These are phyloP conservation scores for Pegea sp. DNA, from an alignment of 23 tunicate species.

Conservation along the genomic window DNA sequence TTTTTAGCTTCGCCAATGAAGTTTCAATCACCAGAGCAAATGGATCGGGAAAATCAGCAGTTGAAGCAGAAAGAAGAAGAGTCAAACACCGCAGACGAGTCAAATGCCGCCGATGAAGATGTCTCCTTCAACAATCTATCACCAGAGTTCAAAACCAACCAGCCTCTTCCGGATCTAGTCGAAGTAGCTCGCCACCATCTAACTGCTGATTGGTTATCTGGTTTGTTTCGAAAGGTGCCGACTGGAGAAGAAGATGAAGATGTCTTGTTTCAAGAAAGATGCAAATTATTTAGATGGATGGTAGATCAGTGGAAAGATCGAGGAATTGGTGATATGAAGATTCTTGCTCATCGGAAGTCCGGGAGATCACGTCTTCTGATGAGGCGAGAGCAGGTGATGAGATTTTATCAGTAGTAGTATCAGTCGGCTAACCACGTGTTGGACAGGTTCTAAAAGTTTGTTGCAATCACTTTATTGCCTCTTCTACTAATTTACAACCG, in stretches of 20 bases:
- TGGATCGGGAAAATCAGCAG: slow-evolving; percentile 69
- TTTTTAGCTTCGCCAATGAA: slow-evolving; percentile 26
- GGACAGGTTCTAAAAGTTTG: slow-evolving; percentile 66
- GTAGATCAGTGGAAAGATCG: slow-evolving; percentile 80
- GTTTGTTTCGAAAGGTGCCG: slow-evolving; percentile 32
- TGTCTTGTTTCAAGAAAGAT: slow-evolving; percentile 42
- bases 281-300: slow-evolving; percentile 51
- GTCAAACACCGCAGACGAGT: too few relatives aligned
- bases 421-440: too few relatives aligned
- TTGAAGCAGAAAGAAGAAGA: slow-evolving; percentile 27
- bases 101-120: slow-evolving; percentile 71
- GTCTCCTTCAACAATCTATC: slow-evolving; percentile 27
- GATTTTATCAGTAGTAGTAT: too few relatives aligned
- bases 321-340: slow-evolving; percentile 63
- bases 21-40: slow-evolving; percentile 90
- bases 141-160: slow-evolving; percentile 76
- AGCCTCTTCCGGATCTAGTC: slow-evolving; percentile 58
- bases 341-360: slow-evolving; percentile 24
- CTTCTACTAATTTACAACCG: slow-evolving; percentile 5
- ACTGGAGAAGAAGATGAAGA: slow-evolving; percentile 89
- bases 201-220: too few relatives aligned
- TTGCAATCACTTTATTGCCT: slow-evolving; percentile 56
- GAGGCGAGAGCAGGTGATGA: slow-evolving; percentile 80
- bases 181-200: slow-evolving; percentile 16
- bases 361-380: slow-evolving; percentile 54